Evolutionary conservation across 2,888 invertebrate genomes (phyloP).

Genomic region (Cremastinae sp.): DNA sequence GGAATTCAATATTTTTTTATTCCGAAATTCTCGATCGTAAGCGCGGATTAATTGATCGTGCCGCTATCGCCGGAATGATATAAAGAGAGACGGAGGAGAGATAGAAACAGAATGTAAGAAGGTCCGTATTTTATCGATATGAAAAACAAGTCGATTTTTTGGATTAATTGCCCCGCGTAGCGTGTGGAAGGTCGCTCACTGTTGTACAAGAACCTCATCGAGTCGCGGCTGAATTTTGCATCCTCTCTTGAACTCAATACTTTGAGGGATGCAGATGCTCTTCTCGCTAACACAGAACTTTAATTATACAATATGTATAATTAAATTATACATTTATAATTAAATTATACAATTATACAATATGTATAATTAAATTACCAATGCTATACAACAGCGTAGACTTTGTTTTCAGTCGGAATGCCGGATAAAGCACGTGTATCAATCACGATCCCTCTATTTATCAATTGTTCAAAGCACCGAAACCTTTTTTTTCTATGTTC

Average conservation of each 20-base stretch:
- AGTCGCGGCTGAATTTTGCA: slow-evolving; percentile 33
- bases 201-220: slow-evolving; percentile 39
- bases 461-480: too few species aligned
- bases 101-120: neutral
- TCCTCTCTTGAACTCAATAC: slow-evolving; percentile 26
- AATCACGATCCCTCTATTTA: too few species aligned
- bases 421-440: too few species aligned
- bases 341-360: neutral
- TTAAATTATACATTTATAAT: neutral
- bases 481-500: too few species aligned
- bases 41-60: slow-evolving; percentile 18
- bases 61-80: slow-evolving; percentile 23
- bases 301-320: slow-evolving; percentile 38
- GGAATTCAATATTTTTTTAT: too few species aligned
- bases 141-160: slow-evolving; percentile 24
- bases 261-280: slow-evolving; percentile 17
- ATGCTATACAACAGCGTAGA: too few species aligned
- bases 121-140: neutral
- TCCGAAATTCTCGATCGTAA: neutral
- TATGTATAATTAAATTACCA: neutral
- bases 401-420: too few species aligned
- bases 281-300: too few species aligned
- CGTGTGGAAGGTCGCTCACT: slow-evolving; percentile 38
- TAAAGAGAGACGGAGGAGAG: slow-evolving; percentile 10
- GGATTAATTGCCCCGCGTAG: slow-evolving; percentile 42